Percentiles rank a stretch among this genome's conserved stretches.
Evolutionary conservation across 2,113 vertebrate genomes (phyloP).

Genomic region (Phylloscopus trochilus): DNA sequence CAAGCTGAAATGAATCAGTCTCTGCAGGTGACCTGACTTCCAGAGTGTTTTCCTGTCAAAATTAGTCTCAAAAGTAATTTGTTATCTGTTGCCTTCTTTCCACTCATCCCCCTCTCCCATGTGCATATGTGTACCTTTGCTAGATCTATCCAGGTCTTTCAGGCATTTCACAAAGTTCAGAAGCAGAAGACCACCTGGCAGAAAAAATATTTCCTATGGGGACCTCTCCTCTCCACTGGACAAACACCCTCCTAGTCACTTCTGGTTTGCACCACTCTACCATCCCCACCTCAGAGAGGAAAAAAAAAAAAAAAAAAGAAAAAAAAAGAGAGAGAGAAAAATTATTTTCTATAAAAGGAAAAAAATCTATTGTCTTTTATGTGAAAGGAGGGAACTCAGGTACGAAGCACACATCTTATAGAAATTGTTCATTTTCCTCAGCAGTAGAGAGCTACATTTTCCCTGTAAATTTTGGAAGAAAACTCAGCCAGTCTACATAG

Average conservation of each 20-base stretch:
- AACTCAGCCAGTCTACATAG: neutral
- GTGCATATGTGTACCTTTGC: neutral
- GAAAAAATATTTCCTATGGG: neutral
- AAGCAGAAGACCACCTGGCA: neutral
- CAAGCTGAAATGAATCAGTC: constrained; percentile 17
- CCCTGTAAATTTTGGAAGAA: neutral
- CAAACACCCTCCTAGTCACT: neutral
- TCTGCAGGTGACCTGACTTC: neutral
- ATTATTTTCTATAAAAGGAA: neutral
- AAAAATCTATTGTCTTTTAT: neutral
- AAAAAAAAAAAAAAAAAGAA: accelerated
- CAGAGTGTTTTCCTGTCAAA: neutral
- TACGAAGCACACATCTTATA: neutral
- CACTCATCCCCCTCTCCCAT: neutral
- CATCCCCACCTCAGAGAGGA: accelerated
- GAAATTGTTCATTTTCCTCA: neutral
- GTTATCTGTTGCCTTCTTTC: neutral
- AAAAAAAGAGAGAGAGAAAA: accelerated
- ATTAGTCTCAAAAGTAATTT: neutral
- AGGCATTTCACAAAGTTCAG: neutral
- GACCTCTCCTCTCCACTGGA: neutral
- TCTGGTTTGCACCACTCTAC: neutral
- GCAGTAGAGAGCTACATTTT: neutral
- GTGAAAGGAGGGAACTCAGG: neutral
- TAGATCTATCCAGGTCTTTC: neutral